Conservation (phyloP, 2,888 invertebrate species). For the Pterobdella sp. region DNA sequence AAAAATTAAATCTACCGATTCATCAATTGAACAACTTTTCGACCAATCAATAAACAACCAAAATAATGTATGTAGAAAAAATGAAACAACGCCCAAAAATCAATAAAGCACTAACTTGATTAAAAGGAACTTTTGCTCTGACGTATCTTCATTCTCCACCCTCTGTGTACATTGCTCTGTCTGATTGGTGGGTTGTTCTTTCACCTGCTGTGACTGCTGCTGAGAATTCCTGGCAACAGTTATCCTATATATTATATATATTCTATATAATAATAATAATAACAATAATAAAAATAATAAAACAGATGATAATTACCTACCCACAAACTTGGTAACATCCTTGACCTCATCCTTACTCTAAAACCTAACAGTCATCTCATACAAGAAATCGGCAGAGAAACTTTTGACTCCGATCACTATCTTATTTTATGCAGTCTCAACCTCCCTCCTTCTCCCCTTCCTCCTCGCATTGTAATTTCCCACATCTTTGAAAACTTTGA, state of each 20-base stretch:
- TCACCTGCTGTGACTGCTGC: neutral
- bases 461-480: too few species aligned
- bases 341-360: too few species aligned
- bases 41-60: neutral
- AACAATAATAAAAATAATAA: too few species aligned
- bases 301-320: too few species aligned
- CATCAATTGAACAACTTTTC: neutral
- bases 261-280: too few species aligned
- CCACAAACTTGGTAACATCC: too few species aligned
- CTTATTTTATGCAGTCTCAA: too few species aligned
- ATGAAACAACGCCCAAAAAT: neutral
- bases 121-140: slow-evolving; percentile 16
- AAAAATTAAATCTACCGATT: neutral
- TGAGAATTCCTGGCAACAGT: neutral
- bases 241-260: neutral
- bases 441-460: too few species aligned
- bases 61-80: neutral
- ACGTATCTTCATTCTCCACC: neutral
- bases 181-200: neutral
- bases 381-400: too few species aligned
- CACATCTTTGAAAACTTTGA: too few species aligned
- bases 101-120: slow-evolving; percentile 20
- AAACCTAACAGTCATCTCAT: too few species aligned
- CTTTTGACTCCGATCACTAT: too few species aligned
- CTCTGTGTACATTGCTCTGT: neutral